Percentiles rank a stretch among this genome's conserved stretches.
Conservation (phyloP, 2,113 vertebrate species). For the Strix aluco region DNA sequence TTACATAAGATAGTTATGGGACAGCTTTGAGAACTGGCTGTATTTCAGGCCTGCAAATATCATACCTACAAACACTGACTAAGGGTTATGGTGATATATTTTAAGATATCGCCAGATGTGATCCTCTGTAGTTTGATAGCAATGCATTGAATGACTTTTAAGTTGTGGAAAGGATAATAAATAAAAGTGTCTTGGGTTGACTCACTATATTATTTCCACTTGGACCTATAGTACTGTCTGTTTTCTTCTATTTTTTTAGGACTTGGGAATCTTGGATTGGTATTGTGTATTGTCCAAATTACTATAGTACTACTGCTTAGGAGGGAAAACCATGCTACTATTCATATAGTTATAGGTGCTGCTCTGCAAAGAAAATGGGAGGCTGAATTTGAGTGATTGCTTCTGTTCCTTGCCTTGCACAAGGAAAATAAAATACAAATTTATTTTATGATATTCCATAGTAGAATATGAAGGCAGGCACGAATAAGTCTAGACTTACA, state of each 20-base stretch:
- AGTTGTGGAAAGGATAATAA: background rate
- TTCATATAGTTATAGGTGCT: background rate
- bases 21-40: background rate
- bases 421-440: background rate
- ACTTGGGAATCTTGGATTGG: background rate
- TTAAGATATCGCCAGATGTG: background rate
- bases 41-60: background rate
- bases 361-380: background rate
- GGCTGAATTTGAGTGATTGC: background rate
- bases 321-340: background rate
- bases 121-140: background rate
- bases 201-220: background rate
- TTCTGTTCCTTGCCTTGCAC: background rate
- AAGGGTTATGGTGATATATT: background rate
- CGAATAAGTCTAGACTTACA: background rate
- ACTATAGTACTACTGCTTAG: background rate
- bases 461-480: background rate
- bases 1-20: background rate
- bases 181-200: background rate
- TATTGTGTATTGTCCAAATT: background rate
- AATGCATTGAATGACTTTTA: background rate
- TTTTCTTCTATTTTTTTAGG: background rate
- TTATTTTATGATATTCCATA: background rate
- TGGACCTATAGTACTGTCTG: background rate
- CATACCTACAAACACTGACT: background rate